These are phyloP conservation scores for Rhabdomys dilectus DNA, from an alignment of 2,113 vertebrate species.

Conservation along the genomic window DNA sequence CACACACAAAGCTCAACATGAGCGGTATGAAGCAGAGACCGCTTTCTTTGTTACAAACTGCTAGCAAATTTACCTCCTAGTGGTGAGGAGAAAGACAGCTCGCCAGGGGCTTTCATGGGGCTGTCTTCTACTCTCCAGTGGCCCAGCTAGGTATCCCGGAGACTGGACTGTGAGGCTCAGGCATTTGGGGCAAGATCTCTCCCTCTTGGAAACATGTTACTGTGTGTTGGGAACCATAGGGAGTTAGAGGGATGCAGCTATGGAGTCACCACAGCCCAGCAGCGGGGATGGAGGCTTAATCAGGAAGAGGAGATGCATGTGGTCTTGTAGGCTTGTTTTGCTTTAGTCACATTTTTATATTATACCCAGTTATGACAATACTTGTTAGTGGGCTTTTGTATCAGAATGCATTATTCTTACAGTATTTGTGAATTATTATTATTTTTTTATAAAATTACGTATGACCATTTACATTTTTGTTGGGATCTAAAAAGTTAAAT, in stretches of 20 bases:
- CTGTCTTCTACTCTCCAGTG: constrained; percentile 49
- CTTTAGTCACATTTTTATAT: not conserved
- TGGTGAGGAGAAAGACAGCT: constrained; percentile 68
- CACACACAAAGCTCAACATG: not conserved
- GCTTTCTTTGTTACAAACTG: constrained; percentile 70
- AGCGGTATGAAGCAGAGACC: constrained; percentile 4
- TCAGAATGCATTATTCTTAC: not conserved
- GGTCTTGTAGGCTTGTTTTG: not conserved
- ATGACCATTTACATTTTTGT: not conserved
- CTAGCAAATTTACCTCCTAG: constrained; percentile 73
- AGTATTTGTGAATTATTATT: not conserved
- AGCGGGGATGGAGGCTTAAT: not conserved
- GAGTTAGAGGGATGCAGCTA: constrained; percentile 3
- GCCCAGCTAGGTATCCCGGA: constrained; percentile 69
- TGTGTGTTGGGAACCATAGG: not conserved
- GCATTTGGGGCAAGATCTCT: constrained; percentile 55
- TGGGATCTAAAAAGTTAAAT: not conserved
- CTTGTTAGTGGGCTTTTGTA: not conserved
- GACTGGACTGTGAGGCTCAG: constrained; percentile 44
- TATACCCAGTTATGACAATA: not conserved
- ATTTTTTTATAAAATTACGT: not conserved
- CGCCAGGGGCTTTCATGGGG: constrained; percentile 60
- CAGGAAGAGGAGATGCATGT: not conserved
- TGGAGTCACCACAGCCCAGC: not conserved
- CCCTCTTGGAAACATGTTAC: constrained; percentile 50